Evolutionary conservation across 1,140 invertebrate genomes (phyloP), one percentile per base, ranked within the genome.

Genomic region (Pachyrhynchus sulphureomaculatus): DNA sequence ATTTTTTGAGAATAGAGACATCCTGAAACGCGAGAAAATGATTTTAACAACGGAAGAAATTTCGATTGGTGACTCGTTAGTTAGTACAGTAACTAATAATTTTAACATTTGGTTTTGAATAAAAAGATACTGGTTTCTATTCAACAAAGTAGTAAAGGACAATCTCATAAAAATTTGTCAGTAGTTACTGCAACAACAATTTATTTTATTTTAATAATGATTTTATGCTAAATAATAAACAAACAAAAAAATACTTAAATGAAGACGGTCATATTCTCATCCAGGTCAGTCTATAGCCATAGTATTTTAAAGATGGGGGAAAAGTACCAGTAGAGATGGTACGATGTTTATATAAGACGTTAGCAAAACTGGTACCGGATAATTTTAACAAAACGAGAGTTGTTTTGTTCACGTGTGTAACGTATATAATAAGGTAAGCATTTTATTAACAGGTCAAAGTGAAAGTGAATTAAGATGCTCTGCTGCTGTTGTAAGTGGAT

Each of bases 341-440:
- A 55, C 41, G 24, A 44, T 17, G 33, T 29, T 55, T 55, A 55
- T 55, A 55, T 55, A 55, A 55, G 53, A 55, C 9, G 29, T 45
- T 55, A 44, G 17, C 26, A 45, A 44, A 55, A 32, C 53, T n/a
- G 12, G 23, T 36, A 15, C 37, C 21, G n/a, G 32, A 20, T 13
- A 18, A 55, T 32, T 55, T 55, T 34, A 4, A 21, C 21, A 20
- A 20, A 42, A 9, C 15, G 39, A 18, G 18, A 12, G 39, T 42
- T 42, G 39, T 42, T 15, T 21, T 15, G 15, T 20, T 18, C 39
- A 12, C 39, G 9, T 20, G 4, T 37, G n/a, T 42, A 42, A 42
- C 9, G 17, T 42, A 21, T 15, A 23, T 47, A n/a, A 32, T 33
- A 49, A 49, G 47, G 47, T 49, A 49, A 53, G 51, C 9, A 26